Percentiles rank a stretch among this genome's conserved stretches.
Evolutionary conservation across 2,797 vertebrate genomes (phyloP).

Genomic region (Anableps anableps): DNA sequence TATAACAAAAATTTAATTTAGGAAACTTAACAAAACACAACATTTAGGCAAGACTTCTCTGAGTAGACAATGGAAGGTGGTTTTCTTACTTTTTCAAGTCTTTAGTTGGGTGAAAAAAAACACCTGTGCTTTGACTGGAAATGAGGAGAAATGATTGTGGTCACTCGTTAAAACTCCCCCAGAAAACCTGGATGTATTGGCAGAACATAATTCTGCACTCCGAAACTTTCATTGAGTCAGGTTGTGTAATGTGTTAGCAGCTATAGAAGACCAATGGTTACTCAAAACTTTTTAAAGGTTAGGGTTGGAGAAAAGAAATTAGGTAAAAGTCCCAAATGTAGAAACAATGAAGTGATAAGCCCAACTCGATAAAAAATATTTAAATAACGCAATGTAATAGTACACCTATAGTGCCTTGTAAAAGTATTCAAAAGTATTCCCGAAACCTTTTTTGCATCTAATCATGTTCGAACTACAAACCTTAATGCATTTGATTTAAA

Average conservation of each 20-base stretch:
- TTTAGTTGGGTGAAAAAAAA: not conserved
- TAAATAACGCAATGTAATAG: not conserved
- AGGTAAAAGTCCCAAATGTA: not conserved
- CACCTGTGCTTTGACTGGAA: not conserved
- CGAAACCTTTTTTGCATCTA: not conserved
- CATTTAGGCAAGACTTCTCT: not conserved
- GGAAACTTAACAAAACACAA: not conserved
- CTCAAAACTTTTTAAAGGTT: not conserved
- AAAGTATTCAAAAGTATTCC: not conserved
- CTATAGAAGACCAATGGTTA: not conserved
- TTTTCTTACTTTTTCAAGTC: not conserved
- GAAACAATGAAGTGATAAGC: not conserved
- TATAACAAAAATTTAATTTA: slow-evolving; percentile 25
- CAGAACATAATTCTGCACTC: not conserved
- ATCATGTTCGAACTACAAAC: not conserved
- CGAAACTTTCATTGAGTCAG: too few species aligned
- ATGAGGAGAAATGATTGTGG: not conserved
- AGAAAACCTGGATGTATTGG: not conserved
- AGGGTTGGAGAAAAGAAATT: not conserved
- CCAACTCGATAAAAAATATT: not conserved
- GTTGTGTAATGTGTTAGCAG: not conserved
- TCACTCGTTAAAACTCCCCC: too few species aligned
- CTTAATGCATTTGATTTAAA: not conserved
- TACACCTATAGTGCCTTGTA: not conserved
- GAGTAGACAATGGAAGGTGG: not conserved